phyloP scores from a whole-genome alignment of 2,113 vertebrate species.

The Glareola pratincola region DNA sequence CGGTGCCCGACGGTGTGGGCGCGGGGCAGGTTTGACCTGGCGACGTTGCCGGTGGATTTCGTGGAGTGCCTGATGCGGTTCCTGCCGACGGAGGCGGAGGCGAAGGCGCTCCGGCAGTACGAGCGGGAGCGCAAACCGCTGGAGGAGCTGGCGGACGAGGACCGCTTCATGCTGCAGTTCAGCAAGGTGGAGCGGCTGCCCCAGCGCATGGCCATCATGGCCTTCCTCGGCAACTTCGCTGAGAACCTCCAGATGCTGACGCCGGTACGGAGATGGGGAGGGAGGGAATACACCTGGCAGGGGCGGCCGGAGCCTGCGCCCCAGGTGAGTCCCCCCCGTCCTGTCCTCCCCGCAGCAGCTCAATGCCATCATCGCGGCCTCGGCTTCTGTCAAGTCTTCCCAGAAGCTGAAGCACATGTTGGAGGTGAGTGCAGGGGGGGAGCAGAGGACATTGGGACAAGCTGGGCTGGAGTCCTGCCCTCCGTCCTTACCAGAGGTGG shows the following conservation, averaged over 20 bases:
- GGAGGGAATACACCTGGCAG: accelerated
- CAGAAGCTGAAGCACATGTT: conserved; percentile 92
- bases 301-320: accelerated
- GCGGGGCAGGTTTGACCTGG: conserved; percentile 85
- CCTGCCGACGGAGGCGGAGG: conserved; percentile 89
- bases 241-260: conserved; percentile 91
- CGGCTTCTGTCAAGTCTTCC: conserved; percentile 91
- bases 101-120: conserved; percentile 87
- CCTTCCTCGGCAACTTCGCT: conserved; percentile 91
- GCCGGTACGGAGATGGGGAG: conserved; percentile 69
- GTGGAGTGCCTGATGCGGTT: conserved; percentile 96
- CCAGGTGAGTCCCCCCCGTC: not conserved
- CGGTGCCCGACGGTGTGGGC: accelerated
- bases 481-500: accelerated
- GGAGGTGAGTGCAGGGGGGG: conserved; percentile 74
- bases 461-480: not conserved
- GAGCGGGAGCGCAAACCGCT: conserved; percentile 88
- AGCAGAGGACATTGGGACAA: accelerated
- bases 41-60: conserved; percentile 89
- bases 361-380: conserved; percentile 93
- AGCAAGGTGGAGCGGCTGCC: conserved; percentile 94
- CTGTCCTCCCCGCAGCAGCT: conserved; percentile 81
- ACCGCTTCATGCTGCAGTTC: conserved; percentile 93
- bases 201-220: conserved; percentile 94
- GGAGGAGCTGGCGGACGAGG: conserved; percentile 90